Conservation (phyloP, 2,113 vertebrate genomes). For the Heterocephalus glaber region DNA sequence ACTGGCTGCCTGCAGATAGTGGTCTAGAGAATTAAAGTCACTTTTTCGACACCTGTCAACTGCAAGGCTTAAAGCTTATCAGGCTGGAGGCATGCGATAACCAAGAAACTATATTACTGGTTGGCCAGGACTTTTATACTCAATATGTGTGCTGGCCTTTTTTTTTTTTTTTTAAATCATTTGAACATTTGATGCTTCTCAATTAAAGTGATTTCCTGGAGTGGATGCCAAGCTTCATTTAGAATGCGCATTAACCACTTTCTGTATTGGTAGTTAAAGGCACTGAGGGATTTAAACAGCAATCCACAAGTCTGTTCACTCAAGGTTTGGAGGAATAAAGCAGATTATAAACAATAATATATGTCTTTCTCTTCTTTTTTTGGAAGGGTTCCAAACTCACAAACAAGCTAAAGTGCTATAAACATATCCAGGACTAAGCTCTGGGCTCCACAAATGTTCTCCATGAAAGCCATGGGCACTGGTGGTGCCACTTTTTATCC, state of each 20-base stretch:
- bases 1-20: not conserved
- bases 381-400: conserved; percentile 87
- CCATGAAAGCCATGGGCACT: conserved; percentile 60
- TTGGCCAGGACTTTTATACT: conserved; percentile 60
- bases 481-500: conserved; percentile 51
- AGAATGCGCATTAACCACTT: conserved; percentile 89
- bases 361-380: conserved; percentile 83
- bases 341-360: conserved; percentile 94
- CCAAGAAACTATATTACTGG: not conserved
- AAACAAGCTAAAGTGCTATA: conserved; percentile 88
- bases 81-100: conserved; percentile 33
- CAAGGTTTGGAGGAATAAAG: conserved; percentile 91
- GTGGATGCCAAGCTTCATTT: conserved; percentile 88
- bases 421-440: conserved; percentile 83
- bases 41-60: conserved; percentile 63
- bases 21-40: conserved; percentile 20
- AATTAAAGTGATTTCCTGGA: conserved; percentile 92
- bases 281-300: conserved; percentile 91
- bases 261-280: conserved; percentile 91
- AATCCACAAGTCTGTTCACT: conserved; percentile 87
- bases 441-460: conserved; percentile 75
- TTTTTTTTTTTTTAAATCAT: conserved; percentile 86
- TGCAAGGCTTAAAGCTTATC: conserved; percentile 30
- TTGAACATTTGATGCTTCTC: conserved; percentile 91
- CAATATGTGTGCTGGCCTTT: conserved; percentile 81